phyloP scores from a whole-genome alignment of 2,113 vertebrate species.

The Corvus hawaiiensis region DNA sequence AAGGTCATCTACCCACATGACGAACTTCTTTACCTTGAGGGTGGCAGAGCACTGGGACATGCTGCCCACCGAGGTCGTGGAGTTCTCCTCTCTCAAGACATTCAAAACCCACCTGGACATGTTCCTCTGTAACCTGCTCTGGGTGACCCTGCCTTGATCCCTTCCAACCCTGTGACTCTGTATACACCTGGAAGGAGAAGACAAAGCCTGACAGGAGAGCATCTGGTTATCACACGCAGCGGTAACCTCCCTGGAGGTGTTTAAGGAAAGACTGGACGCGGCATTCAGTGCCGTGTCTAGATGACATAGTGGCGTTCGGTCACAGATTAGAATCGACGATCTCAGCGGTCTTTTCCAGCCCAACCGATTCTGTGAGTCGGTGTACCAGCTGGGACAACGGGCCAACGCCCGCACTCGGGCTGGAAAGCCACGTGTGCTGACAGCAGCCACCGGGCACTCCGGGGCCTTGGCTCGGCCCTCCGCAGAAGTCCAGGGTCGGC shows the following conservation, averaged over 20 bases:
- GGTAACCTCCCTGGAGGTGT: neutral
- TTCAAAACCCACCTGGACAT: neutral
- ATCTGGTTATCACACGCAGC: neutral
- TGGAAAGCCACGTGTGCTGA: rapidly evolving
- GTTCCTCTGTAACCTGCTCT: no score
- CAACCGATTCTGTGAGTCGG: neutral
- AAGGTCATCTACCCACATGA: rapidly evolving
- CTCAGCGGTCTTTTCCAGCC: neutral
- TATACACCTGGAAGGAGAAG: neutral
- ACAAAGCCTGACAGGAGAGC: neutral
- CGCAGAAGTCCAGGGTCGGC: rapidly evolving
- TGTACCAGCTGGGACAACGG: neutral
- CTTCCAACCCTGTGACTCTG: neutral
- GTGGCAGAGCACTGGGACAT: neutral
- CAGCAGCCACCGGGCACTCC: rapidly evolving
- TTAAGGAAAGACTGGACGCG: neutral
- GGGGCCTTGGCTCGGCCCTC: no score
- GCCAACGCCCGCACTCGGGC: rapidly evolving
- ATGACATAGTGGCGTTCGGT: neutral
- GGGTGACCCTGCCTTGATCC: neutral
- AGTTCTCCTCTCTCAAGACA: neutral
- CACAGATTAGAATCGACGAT: neutral
- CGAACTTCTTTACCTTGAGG: no score
- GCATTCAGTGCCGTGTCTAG: neutral
- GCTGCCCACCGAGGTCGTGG: no score